These are phyloP conservation scores for Conistra vaccinii DNA, from an alignment of 2,888 invertebrate genomes.

Conservation along the genomic window DNA sequence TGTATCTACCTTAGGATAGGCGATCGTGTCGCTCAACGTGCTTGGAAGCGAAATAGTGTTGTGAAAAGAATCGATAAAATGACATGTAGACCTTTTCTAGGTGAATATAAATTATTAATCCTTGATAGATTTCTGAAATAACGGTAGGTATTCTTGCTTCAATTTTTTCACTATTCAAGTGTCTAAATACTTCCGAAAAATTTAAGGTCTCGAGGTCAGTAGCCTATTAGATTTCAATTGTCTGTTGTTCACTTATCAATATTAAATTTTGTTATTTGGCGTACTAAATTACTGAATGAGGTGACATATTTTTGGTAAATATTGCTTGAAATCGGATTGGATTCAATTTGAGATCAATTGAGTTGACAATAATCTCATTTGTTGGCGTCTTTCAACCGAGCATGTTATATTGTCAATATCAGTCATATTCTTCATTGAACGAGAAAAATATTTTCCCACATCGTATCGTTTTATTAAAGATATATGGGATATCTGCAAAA, in stretches of 20 bases:
- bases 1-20: slow-evolving; percentile 70
- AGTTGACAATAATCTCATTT: slow-evolving; percentile 14
- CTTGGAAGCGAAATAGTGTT: slow-evolving; percentile 41
- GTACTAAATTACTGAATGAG: background rate
- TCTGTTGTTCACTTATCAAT: background rate
- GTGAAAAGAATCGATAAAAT: slow-evolving; percentile 35
- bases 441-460: background rate
- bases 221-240: background rate
- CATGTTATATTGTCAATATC: slow-evolving; percentile 9
- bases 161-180: no score
- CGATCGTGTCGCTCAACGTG: slow-evolving; percentile 61
- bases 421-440: background rate
- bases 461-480: no score
- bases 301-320: slow-evolving; percentile 10
- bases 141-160: background rate
- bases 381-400: background rate
- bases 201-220: background rate
- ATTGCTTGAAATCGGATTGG: background rate
- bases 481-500: background rate
- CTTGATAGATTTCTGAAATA: background rate
- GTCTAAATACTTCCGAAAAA: background rate
- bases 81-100: background rate
- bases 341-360: slow-evolving; percentile 9
- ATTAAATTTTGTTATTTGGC: background rate
- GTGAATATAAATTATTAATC: background rate